Percentiles rank a stretch among this genome's conserved stretches.
Conservation (phyloP, 2,113 vertebrate genomes). For the Cathartes aura region DNA sequence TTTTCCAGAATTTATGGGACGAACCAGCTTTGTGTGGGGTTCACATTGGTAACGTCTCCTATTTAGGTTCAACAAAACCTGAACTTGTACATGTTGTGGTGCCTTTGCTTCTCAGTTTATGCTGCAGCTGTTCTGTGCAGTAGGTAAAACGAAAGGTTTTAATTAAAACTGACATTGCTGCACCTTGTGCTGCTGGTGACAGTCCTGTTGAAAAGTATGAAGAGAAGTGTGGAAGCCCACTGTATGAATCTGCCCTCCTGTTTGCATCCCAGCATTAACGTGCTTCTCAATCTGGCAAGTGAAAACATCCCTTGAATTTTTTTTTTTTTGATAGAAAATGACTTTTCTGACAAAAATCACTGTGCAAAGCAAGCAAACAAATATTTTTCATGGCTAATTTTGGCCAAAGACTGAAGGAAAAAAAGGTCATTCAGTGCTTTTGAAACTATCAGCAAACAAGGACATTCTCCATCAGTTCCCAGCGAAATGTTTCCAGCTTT, state of each 20-base stretch:
- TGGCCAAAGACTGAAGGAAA: not conserved
- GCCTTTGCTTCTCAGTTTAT: slow-evolving; percentile 10
- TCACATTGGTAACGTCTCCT: not conserved
- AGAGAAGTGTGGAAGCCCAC: not conserved
- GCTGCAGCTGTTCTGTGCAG: slow-evolving; percentile 54
- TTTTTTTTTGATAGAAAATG: not conserved
- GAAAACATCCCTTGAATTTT: not conserved
- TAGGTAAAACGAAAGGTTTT: slow-evolving; percentile 64
- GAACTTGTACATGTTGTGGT: not conserved
- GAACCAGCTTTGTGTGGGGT: not conserved
- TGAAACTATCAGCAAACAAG: not conserved
- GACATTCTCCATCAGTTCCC: not conserved
- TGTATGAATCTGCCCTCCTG: not conserved
- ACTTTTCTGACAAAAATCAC: not conserved
- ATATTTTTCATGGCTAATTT: not conserved
- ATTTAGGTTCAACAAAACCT: not conserved
- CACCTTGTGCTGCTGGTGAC: slow-evolving; percentile 53
- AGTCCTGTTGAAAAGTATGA: slow-evolving; percentile 40
- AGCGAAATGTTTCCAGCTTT: not conserved
- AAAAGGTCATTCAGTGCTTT: not conserved
- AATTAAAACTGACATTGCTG: slow-evolving; percentile 72
- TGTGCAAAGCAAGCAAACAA: not conserved
- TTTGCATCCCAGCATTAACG: not conserved
- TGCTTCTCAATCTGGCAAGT: not conserved
- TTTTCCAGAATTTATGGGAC: not conserved